A percentile compares a stretch with the other conserved stretches of the same genome.
Conservation (phyloP, 53 echinoderm and acorn worm genomes). For the Holothuria scabra region DNA sequence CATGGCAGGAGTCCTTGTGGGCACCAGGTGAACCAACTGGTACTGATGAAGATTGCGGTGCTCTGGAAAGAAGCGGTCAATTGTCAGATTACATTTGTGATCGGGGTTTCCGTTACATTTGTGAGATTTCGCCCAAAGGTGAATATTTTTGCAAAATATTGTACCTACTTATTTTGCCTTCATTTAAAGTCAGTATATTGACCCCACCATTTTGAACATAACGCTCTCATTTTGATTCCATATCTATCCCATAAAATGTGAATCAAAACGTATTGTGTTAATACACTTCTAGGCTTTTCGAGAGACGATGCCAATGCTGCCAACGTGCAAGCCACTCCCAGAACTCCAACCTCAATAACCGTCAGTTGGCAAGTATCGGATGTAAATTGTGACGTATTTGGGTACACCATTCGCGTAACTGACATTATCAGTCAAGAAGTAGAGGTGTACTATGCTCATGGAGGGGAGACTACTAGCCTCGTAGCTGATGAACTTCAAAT, state of each 20-base stretch:
- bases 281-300: conserved; percentile 3
- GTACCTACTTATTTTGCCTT: neutral
- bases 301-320: conserved; percentile 34
- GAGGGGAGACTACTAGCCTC: conserved; percentile 52
- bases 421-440: neutral
- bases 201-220: too few species aligned
- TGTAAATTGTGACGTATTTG: conserved; percentile 36
- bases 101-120: conserved; percentile 49
- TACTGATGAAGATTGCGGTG: conserved; percentile 69
- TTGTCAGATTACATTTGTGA: conserved; percentile 49
- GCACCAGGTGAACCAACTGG: conserved; percentile 67
- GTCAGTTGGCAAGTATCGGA: too few species aligned
- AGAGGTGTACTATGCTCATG: conserved; percentile 43
- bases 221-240: too few species aligned
- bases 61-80: conserved; percentile 24
- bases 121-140: conserved; percentile 71
- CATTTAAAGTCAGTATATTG: neutral
- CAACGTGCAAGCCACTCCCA: conserved; percentile 7
- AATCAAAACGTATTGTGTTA: too few species aligned
- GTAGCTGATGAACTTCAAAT: conserved; percentile 29
- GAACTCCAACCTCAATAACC: neutral
- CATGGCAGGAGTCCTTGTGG: conserved; percentile 84
- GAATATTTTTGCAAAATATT: neutral
- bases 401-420: conserved; percentile 54
- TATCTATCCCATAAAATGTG: too few species aligned